Percentiles rank a stretch among this genome's conserved stretches.
These are phyloP conservation scores for Aphelocoma californica DNA, from an alignment of 2,797 vertebrate species.

Conservation along the genomic window DNA sequence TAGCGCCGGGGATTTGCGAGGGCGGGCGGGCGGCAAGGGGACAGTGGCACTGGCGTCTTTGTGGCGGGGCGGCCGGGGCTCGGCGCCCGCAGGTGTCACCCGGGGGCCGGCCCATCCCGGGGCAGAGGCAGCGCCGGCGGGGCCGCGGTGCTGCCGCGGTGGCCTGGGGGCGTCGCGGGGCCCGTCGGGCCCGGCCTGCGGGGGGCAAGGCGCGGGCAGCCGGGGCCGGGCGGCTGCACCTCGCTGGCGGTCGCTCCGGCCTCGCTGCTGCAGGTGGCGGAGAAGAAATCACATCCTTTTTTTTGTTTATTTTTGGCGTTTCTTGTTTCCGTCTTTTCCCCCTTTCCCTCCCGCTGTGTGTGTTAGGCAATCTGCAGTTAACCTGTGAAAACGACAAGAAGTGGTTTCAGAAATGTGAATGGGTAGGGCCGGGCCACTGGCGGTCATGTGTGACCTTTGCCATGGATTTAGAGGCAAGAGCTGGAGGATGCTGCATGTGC, in stretches of 20 bases:
- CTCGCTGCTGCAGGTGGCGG: background rate
- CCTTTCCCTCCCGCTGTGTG: fast-evolving
- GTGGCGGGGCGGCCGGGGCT: background rate
- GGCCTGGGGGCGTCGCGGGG: background rate
- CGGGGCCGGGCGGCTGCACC: background rate
- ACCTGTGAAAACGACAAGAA: background rate
- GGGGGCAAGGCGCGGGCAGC: background rate
- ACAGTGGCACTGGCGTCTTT: background rate
- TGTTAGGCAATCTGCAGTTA: fast-evolving
- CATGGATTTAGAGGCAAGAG: constrained; percentile 11
- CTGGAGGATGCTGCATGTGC: background rate
- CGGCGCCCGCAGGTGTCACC: background rate
- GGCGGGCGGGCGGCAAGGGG: background rate
- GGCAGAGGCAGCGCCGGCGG: background rate
- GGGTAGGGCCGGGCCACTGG: background rate
- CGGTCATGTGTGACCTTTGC: constrained; percentile 34
- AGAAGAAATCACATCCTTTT: background rate
- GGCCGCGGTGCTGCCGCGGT: background rate
- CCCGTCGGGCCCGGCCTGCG: background rate
- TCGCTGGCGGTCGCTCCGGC: background rate
- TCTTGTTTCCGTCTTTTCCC: fast-evolving
- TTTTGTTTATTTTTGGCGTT: background rate
- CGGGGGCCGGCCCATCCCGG: background rate
- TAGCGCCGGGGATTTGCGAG: background rate
- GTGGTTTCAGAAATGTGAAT: background rate